Evolutionary conservation across 1,140 invertebrate species (phyloP), one percentile per base, ranked within the genome.

Genomic region (Dendrolimus kikuchii): DNA sequence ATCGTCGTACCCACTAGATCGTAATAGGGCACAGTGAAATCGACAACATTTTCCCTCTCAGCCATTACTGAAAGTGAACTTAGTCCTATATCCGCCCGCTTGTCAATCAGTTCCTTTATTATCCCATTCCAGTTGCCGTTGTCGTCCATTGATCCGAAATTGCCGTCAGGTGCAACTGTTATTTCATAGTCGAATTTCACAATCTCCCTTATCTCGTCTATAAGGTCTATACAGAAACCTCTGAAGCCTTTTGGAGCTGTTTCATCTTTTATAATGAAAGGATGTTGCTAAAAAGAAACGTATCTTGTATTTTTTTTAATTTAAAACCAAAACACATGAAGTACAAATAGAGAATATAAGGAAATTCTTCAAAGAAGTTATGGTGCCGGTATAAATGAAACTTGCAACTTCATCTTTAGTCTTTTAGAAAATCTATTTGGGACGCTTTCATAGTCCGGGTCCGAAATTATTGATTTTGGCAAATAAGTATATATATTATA

Each of bases 1-100:
- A 98, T 98, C 0, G 95, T 96, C 23, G 98, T 95, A 0, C 97
- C 97, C 0, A 98, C 96, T 40, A 98, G 88, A 86, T 98, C 97
- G 74, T 98, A 98, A 73, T 97, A 98, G 0, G 97, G 96, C 0
- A 98, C 96, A 0, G 97, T 98, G 68, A 97, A 98, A 79, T 98
- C 97, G 0, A 98, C 94, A 0, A 97, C 95, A 66, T 95, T 96
- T 80, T 98, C 97, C 10, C 97, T 88, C 80, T 98, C 97, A 0
- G 96, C 96, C 94, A 98, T 98, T 0, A 98, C 96, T 0, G 95
- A 95, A 60, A 98, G 88, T 0, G 95, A 93, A 0, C 93, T 94
- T 5, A 98, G 72, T 0, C 93, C 96, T 57, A 99, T 96, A 73
- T 98, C 96, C 0, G 96, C 96, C 61, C 92, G 91, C 84, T 97